phyloP scores from a whole-genome alignment of 1,140 invertebrate genomes.

The Polyergus mexicanus region DNA sequence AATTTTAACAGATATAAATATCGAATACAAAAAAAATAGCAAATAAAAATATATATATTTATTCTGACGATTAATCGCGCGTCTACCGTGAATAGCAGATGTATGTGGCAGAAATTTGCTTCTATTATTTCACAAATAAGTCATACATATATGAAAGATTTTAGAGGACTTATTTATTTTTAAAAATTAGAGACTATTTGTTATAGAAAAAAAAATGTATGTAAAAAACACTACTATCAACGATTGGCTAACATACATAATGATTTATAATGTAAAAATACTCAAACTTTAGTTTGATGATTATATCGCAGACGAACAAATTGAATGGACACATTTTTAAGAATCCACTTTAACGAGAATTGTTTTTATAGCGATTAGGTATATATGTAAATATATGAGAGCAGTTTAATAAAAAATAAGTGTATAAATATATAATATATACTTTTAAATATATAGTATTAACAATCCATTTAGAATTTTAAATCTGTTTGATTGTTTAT shows the following conservation, averaged over 20 bases:
- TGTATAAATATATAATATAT: conserved; percentile 38
- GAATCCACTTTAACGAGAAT: conserved; percentile 29
- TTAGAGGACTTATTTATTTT: conserved; percentile 5
- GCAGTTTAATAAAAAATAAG: conserved; percentile 59
- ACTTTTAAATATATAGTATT: conserved; percentile 23
- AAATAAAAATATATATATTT: conserved; percentile 6
- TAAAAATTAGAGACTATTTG: neutral
- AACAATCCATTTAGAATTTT: neutral
- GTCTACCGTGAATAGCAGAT: conserved; percentile 7
- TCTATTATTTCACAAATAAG: conserved; percentile 18
- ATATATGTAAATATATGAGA: conserved; percentile 44
- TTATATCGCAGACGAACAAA: conserved; percentile 27
- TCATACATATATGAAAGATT: conserved; percentile 13
- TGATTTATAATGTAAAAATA: conserved; percentile 39
- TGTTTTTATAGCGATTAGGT: conserved; percentile 58
- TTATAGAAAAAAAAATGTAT: neutral
- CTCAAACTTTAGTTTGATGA: conserved; percentile 25
- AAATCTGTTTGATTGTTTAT: neutral
- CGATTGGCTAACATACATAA: conserved; percentile 8
- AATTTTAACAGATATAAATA: conserved; percentile 45
- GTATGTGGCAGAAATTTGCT: conserved; percentile 4
- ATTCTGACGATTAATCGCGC: neutral
- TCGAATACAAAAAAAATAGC: conserved; percentile 24
- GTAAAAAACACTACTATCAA: conserved; percentile 1
- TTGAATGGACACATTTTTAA: conserved; percentile 29